These are phyloP conservation scores for Onthophagus sagittarius DNA, from an alignment of 2,888 invertebrate species.

Conservation along the genomic window DNA sequence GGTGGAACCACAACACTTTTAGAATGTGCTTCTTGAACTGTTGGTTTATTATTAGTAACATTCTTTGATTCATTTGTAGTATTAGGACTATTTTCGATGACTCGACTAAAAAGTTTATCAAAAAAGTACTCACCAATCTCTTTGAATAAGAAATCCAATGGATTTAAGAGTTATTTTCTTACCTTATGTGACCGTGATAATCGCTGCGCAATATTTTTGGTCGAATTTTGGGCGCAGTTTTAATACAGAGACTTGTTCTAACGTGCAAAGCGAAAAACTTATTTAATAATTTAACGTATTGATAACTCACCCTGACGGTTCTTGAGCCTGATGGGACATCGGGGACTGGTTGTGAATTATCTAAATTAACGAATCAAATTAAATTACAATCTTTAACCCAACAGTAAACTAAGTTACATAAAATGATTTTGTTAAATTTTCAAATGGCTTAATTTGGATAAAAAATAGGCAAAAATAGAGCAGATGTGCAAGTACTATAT, in stretches of 20 bases:
- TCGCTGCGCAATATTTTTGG: background rate
- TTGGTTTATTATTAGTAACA: background rate
- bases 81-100: background rate
- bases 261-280: background rate
- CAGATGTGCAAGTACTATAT: no score
- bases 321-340: slow-evolving; percentile 50
- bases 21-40: slow-evolving; percentile 14
- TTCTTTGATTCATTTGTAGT: background rate
- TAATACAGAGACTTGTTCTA: slow-evolving; percentile 24
- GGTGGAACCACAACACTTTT: background rate
- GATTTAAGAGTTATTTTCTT: background rate
- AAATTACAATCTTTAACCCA: no score
- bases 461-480: no score
- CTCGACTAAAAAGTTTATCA: background rate
- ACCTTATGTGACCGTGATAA: background rate
- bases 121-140: slow-evolving; percentile 6
- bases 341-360: slow-evolving; percentile 61
- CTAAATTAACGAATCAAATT: slow-evolving; percentile 40
- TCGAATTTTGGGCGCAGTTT: slow-evolving; percentile 14
- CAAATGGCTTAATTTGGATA: no score
- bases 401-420: no score
- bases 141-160: background rate
- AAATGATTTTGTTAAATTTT: no score
- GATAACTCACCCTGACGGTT: slow-evolving; percentile 57
- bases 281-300: background rate